phyloP scores from a whole-genome alignment of 2,888 invertebrate species.

The Drosophila kuntzei region DNA sequence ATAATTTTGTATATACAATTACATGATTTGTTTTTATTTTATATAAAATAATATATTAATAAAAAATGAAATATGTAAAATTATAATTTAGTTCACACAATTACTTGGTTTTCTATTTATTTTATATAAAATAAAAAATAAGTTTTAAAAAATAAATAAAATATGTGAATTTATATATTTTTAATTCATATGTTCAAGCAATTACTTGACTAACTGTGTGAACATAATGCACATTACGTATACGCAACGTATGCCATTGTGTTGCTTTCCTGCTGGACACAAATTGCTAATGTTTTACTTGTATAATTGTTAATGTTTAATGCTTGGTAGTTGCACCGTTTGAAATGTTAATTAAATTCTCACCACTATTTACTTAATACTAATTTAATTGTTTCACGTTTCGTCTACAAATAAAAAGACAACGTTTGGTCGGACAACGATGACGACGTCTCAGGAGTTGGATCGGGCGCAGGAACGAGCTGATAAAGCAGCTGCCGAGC shows the following conservation, averaged over 20 bases:
- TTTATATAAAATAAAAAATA: no score
- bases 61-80: no score
- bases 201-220: neutral
- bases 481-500: slow-evolving; percentile 93
- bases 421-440: slow-evolving; percentile 92
- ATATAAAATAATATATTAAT: no score
- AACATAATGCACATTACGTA: slow-evolving; percentile 31
- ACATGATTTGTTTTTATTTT: no score
- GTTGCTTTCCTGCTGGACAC: slow-evolving; percentile 55
- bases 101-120: no score
- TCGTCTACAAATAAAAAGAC: slow-evolving; percentile 85
- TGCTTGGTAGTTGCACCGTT: slow-evolving; percentile 45
- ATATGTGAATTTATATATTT: no score
- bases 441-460: slow-evolving; percentile 93
- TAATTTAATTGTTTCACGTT: slow-evolving; percentile 64
- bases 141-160: neutral
- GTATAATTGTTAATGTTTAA: slow-evolving; percentile 15
- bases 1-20: no score
- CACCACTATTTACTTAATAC: slow-evolving; percentile 43
- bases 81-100: no score
- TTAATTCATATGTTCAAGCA: no score
- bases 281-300: slow-evolving; percentile 23
- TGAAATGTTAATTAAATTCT: slow-evolving; percentile 4
- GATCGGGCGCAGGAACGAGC: slow-evolving; percentile 93
- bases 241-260: slow-evolving; percentile 43